Evolutionary conservation across 2,113 vertebrate species (phyloP), one percentile per base, ranked within the genome.

Genomic region (Caranx melampygus): DNA sequence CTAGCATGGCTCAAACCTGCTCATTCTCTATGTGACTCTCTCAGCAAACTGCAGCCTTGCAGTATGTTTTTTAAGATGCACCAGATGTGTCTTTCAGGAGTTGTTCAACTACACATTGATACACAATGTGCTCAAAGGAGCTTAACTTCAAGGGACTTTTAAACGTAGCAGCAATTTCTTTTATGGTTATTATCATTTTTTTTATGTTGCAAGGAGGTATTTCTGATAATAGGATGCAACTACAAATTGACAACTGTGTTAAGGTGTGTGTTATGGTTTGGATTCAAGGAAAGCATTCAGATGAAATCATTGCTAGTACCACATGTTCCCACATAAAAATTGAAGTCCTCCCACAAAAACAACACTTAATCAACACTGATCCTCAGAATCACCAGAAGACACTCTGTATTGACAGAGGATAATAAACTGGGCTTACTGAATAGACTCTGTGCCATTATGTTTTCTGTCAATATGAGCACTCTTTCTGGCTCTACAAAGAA

Each of bases 391-490:
- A 34, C 60, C 65, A 18, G 8, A 58, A 51, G 42, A 69, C 20
- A 10, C 4, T 3, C 55, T 5, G 33, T 63, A 54, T 78, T 31
- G 20, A 54, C 31, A 51, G 16, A 51, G 40, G 75, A 51, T 80
- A 49, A 70, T 33, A 60, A 71, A 45, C 20, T 52, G 54, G 60
- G 75, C 44, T 61, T 18, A 34, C 40, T 42, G 40, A 42, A 42
- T 16, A 31, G 34, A 72, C 57, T 40, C 62, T 21, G 54, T 54
- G 34, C 57, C 68, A 35, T 52, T 40, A 35, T 75, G 58, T 73
- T 78, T 79, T 76, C 65, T 57, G 44, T 85, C 74, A 21, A 67
- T 71, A 71, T 11, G 18, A 72, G 66, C 37, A 33, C 21, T 51
- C 45, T 44, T 60, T 76, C 58, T 66, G 16, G 0, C 40, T 76